phyloP scores from a whole-genome alignment of 2,113 vertebrate genomes.

The Orientallactaga bullata region DNA sequence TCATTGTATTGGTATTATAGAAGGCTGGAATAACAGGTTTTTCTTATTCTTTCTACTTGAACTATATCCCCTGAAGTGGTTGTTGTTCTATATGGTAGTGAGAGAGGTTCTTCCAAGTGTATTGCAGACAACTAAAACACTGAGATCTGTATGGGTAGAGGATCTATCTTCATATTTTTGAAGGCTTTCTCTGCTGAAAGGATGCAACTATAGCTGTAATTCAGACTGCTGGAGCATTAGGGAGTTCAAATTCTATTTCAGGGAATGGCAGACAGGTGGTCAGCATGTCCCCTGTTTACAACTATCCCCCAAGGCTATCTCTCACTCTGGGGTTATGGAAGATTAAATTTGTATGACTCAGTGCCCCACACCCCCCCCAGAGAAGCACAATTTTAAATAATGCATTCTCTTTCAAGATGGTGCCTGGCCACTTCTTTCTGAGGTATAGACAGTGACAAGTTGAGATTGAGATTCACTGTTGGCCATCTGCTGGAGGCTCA shows the following conservation, averaged over 20 bases:
- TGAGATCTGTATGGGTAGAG: neutral
- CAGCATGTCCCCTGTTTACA: no score
- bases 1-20: no score
- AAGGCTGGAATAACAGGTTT: no score
- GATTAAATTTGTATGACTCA: neutral
- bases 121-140: neutral
- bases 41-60: no score
- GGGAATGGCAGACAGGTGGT: neutral
- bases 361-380: neutral
- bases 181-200: neutral
- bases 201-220: neutral
- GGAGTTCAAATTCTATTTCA: neutral
- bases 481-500: no score
- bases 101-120: no score
- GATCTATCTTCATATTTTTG: neutral
- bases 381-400: neutral
- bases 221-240: no score
- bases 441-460: neutral
- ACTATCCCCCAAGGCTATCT: no score
- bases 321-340: no score
- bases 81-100: no score
- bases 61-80: no score
- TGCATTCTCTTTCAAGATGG: neutral
- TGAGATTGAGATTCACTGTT: neutral
- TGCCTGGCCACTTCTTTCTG: neutral